Percentiles rank a stretch among this genome's conserved stretches.
Evolutionary conservation across 2,888 invertebrate species (phyloP).

Genomic region (Bembecia ichneumoniformis): DNA sequence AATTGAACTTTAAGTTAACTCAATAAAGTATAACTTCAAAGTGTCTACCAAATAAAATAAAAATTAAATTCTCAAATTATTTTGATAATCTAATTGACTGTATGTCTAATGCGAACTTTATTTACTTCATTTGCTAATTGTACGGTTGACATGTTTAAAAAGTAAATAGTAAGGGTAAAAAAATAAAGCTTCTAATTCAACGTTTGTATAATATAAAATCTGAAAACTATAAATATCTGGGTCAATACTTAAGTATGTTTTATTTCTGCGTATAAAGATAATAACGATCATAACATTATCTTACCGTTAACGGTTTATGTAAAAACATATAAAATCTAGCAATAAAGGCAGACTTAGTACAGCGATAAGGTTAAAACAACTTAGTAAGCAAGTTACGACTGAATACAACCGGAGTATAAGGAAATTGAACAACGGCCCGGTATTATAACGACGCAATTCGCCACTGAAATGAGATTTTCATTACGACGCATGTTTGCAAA

Average conservation of each 20-base stretch:
- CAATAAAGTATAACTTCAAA: no score
- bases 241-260: background rate
- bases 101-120: no score
- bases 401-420: slow-evolving; percentile 2
- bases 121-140: no score
- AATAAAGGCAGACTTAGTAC: background rate
- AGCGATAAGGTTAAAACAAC: background rate
- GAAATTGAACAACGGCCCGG: slow-evolving; percentile 5
- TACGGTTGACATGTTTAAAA: no score
- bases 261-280: background rate
- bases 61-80: no score
- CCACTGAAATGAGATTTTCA: slow-evolving; percentile 21
- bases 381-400: slow-evolving; percentile 4
- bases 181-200: background rate
- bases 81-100: no score
- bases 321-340: background rate
- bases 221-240: background rate
- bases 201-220: background rate
- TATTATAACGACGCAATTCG: slow-evolving; percentile 18
- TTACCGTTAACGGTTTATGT: background rate
- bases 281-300: background rate
- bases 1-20: no score
- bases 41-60: no score
- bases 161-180: no score
- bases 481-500: slow-evolving; percentile 21